Base-by-base conservation (phyloP, 1,140 invertebrate species). In the Bombus confusus region DNA sequence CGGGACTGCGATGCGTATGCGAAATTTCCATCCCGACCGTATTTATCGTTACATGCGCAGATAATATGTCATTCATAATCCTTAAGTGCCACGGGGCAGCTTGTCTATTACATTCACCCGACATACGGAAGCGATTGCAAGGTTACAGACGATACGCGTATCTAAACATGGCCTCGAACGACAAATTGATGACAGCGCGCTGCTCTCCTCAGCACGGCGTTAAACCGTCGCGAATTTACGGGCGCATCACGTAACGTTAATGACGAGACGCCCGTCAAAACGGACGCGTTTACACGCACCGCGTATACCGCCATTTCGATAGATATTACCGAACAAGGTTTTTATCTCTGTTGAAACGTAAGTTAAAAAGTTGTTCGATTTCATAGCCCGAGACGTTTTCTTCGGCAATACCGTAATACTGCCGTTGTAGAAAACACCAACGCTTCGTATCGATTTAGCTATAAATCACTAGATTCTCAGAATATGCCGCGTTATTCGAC, bases 141-240 rank as follows among this genome's bases (percentile, higher is more conserved):
- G 81, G 66, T 86, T 76, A 76, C 75, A 82, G 74, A 74, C 79
- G 78, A 88, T 75, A 62, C 64, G 77, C 83, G 77, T 79, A 62
- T 87, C 47, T 78, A 87, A 88, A 86, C 78, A 47, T 69, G 69
- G 37, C 76, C 57, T 71, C 80, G 83, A 86, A 88, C 69, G 80
- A 90, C 80, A 88, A 87, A 90, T 88, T 79, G 86, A 87, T 71
- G 88, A 85, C 75, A 62, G 79, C 73, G 69, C 39, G 41, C 73
- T 47, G 66, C 52, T 59, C 72, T 83, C 71, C 34, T n/a, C 82
- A 28, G 25, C 34, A 34, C 62, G 66, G 74, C 47, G 87, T 80
- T 64, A 85, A 77, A 77, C 57, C 79, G 79, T 71, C 79, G 43
- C 78, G 79, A 88, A 86, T 88, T 89, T 88, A 72, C 83, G 76